These are phyloP conservation scores for Martes martes DNA, from an alignment of 2,113 vertebrate genomes.

Conservation along the genomic window DNA sequence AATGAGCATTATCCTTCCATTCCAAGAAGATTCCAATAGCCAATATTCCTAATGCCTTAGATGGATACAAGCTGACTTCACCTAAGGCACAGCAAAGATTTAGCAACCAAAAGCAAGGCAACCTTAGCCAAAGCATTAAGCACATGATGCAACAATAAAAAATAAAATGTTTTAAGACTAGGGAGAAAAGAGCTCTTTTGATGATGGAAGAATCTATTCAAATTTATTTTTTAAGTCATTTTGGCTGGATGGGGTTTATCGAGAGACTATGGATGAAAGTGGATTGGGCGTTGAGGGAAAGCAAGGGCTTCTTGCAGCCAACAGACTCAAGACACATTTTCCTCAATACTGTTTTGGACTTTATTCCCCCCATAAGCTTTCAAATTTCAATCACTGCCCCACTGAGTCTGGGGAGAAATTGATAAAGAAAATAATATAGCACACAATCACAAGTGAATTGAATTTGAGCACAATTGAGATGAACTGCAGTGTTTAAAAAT, in stretches of 20 bases:
- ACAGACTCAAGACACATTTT: conserved; percentile 66
- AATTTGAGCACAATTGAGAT: conserved; percentile 78
- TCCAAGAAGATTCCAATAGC: background rate
- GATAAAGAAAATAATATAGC: conserved; percentile 80
- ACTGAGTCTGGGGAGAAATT: conserved; percentile 79
- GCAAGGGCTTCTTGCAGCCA: background rate
- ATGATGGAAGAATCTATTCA: conserved; percentile 41
- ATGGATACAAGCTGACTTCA: background rate
- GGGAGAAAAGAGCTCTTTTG: background rate
- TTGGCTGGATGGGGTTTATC: conserved; percentile 17
- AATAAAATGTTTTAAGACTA: conserved; percentile 5
- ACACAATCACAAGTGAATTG: conserved; percentile 76
- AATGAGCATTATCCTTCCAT: background rate
- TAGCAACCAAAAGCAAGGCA: background rate
- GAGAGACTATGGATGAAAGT: background rate
- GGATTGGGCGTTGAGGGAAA: background rate
- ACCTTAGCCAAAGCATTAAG: background rate
- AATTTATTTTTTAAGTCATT: conserved; percentile 40
- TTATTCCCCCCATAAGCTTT: conserved; percentile 73
- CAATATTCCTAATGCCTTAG: background rate
- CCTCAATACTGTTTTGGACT: conserved; percentile 67
- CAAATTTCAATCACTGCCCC: conserved; percentile 77
- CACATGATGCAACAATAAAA: background rate
- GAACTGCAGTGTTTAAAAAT: conserved; percentile 69
- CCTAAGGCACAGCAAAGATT: background rate